Evolutionary conservation across 2,797 vertebrate genomes (phyloP), one percentile per base, ranked within the genome.

Genomic region (Cephalopachus bancanus): DNA sequence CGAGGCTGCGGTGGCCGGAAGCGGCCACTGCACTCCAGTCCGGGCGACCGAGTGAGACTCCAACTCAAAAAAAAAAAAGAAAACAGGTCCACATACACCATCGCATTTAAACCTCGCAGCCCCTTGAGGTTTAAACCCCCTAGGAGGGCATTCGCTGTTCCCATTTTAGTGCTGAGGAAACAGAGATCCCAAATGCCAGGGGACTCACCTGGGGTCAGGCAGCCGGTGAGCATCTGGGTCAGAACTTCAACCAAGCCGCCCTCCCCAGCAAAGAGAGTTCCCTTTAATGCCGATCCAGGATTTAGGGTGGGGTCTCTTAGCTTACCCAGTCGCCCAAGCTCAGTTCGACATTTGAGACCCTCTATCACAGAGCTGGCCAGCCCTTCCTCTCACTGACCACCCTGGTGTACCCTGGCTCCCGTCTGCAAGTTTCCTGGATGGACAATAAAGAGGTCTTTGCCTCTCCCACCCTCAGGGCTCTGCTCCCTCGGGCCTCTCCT

Each of bases 331-430:
- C 44, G 62, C 60, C 44, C 14, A 4, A 2, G 6, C 44, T n/a
- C 15, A 0, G 6, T 3, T 10, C 22, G 30, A 1, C 4, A 4
- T 17, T 0, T 0, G 79, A 69, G 57, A 51, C 1, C 8, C 26
- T 17, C 10, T 8, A 1, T 16, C 49, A 7, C 0, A 0, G 0
- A 49, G 9, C 16, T 22, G 83, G 33, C 24, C 49, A 4, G 24
- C 33, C 28, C 49, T 24, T 53, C 12, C 0, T 6, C 30, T 83
- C 53, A 11, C 60, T 30, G 75, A 74, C 26, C 65, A 24, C 3
- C 67, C 69, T 2, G 3, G 19, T 10, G 11, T 4, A 59, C 55
- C 5, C 30, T 55, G 4, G 0, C 7, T 33, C 17, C 62, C 72
- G 14, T 37, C 37, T 6, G 1, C 9, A n/a, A 22, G 10, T 6